Conservation (phyloP, 2,888 invertebrate species). For the Plebejus melissa region DNA sequence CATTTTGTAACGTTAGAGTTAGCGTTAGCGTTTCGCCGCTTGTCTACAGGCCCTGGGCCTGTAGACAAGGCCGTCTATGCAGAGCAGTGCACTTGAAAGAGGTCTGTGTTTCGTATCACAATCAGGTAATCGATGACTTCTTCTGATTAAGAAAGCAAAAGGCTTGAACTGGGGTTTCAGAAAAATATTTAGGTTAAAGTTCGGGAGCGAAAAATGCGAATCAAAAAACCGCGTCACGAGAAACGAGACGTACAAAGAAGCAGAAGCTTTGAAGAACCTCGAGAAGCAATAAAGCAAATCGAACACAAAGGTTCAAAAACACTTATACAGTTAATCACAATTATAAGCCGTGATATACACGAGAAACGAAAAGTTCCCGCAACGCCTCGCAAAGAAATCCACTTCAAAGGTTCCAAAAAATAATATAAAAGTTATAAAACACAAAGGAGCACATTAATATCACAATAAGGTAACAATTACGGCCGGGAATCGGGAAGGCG, state of each 20-base stretch:
- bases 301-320: background rate
- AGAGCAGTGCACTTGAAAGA: background rate
- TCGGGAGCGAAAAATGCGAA: background rate
- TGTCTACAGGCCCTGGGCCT: too few species aligned
- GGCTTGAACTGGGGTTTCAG: background rate
- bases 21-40: too few species aligned
- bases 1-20: too few species aligned
- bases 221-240: background rate
- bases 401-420: constrained; percentile 8
- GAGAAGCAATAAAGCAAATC: background rate
- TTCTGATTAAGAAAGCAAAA: background rate
- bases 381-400: background rate
- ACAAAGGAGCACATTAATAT: constrained; percentile 26
- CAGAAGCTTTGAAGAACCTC: background rate
- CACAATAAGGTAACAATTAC: constrained; percentile 30
- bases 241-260: background rate
- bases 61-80: background rate
- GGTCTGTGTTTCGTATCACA: background rate
- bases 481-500: constrained; percentile 32
- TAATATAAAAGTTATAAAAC: constrained; percentile 26
- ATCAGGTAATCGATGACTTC: background rate
- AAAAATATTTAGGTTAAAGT: background rate
- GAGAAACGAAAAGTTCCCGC: background rate
- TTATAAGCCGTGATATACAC: constrained; percentile 1
- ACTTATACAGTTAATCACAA: background rate